Evolutionary conservation across 2,888 invertebrate species (phyloP), one percentile per base, ranked within the genome.

Genomic region (Scaptomyza caliginosa): DNA sequence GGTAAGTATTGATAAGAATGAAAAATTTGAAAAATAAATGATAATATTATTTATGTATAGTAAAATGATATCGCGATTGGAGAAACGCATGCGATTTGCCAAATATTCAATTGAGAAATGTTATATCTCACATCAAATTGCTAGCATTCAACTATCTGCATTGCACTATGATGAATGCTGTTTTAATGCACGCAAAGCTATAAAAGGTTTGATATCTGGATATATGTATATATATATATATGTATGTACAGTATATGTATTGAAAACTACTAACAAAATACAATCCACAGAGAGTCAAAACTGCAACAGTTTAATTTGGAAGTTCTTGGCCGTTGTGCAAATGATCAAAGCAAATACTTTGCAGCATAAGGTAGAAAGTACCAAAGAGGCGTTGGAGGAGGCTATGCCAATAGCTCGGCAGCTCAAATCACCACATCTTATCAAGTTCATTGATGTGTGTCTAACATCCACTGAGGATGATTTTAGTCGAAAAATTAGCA

Each of bases 121-220:
- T 24, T 90, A 90, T 52, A 19, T 90, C 0, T 45, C 74, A 16
- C 86, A 90, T 49, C 82, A 86, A 54, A 87, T 90, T 3, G 85
- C 90, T 0, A 55, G 73, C 1, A 46, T 67, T 4, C 86, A 90
- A 34, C 64, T 90, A 19, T 50, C 62, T 0, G 83, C 88, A 21
- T 66, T 79, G 38, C 88, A 81, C 7, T 88, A 86, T 21, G 89
- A 90, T n/a, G 89, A 89, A 45, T 89, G 89, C 21, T 82, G 84
- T 13, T 86, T 78, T 0, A 77, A 73, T 40, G 85, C 89, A 3
- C 86, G 89, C 0, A 86, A 72, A 36, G 72, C 81, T 0, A 74
- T 87, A 0, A 89, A 82, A 59, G 72, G 72, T 72, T 8, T 13
- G 23, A 10, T 4, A 4, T 6, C 0, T 4, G 4, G n/a, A n/a